These are phyloP conservation scores for Ceuthmochares aereus DNA, from an alignment of 2,113 vertebrate species.

Conservation along the genomic window DNA sequence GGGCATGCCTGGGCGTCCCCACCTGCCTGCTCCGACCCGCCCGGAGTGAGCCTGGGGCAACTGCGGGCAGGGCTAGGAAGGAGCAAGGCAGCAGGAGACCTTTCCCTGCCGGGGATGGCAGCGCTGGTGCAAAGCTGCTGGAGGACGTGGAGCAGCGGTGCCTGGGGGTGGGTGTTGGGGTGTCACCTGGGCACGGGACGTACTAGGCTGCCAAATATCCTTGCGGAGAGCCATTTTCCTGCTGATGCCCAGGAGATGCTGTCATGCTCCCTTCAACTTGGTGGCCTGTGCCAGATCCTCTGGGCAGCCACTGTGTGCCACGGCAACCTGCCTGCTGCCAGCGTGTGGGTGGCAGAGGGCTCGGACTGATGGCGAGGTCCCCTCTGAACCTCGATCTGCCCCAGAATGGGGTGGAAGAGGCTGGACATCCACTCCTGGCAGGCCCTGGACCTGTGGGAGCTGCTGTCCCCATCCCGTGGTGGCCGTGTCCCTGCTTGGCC, in stretches of 20 bases:
- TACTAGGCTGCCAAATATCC: not conserved
- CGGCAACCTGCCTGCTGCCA: not conserved
- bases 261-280: not conserved
- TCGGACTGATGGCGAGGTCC: fast-evolving
- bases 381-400: not conserved
- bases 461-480: fast-evolving
- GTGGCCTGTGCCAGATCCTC: not conserved
- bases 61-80: constrained; percentile 13
- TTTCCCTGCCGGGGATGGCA: not conserved
- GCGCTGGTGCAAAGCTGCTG: not conserved
- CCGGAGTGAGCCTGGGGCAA: not conserved
- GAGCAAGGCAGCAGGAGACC: not conserved
- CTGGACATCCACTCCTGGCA: fast-evolving
- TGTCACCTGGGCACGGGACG: fast-evolving
- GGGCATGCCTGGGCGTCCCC: not conserved
- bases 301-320: not conserved
- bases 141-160: fast-evolving
- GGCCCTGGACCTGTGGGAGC: not conserved
- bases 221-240: not conserved
- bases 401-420: fast-evolving
- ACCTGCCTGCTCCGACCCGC: not conserved
- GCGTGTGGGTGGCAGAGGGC: not conserved
- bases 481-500: constrained; percentile 53
- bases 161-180: not conserved
- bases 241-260: fast-evolving